Evolutionary conservation across 2,888 invertebrate genomes (phyloP).

Genomic region (Melipona beecheii): DNA sequence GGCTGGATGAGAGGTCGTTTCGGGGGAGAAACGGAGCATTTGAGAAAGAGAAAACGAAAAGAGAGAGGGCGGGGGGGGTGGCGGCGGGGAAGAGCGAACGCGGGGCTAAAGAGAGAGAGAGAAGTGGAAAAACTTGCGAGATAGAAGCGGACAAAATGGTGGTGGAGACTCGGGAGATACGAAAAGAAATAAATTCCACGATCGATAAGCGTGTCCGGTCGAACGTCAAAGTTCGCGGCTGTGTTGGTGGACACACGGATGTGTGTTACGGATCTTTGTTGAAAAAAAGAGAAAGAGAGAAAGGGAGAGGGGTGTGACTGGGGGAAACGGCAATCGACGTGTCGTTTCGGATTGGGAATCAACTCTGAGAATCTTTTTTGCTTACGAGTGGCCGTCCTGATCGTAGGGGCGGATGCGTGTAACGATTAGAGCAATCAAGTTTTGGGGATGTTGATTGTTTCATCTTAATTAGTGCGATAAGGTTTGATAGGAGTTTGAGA

Average conservation of each 20-base stretch:
- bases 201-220: constrained; percentile 75
- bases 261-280: constrained; percentile 71
- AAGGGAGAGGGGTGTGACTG: constrained; percentile 17
- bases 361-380: constrained; percentile 25
- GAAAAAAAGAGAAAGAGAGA: constrained; percentile 52
- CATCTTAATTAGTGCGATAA: constrained; percentile 54
- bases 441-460: constrained; percentile 46
- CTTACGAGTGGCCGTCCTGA: constrained; percentile 35
- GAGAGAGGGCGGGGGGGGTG: neutral
- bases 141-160: constrained; percentile 58
- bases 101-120: neutral
- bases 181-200: constrained; percentile 78
- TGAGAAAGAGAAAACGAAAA: constrained; percentile 30
- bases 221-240: constrained; percentile 69
- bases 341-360: constrained; percentile 31
- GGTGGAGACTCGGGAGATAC: constrained; percentile 62
- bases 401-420: constrained; percentile 19
- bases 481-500: constrained; percentile 31
- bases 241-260: constrained; percentile 53
- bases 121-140: constrained; percentile 19
- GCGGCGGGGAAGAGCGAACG: neutral
- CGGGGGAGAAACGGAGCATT: constrained; percentile 29
- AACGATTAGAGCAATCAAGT: constrained; percentile 41
- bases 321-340: constrained; percentile 46
- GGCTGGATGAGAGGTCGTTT: constrained; percentile 55